phyloP scores from a whole-genome alignment of 2,113 vertebrate genomes.

The Blennius ocellaris region DNA sequence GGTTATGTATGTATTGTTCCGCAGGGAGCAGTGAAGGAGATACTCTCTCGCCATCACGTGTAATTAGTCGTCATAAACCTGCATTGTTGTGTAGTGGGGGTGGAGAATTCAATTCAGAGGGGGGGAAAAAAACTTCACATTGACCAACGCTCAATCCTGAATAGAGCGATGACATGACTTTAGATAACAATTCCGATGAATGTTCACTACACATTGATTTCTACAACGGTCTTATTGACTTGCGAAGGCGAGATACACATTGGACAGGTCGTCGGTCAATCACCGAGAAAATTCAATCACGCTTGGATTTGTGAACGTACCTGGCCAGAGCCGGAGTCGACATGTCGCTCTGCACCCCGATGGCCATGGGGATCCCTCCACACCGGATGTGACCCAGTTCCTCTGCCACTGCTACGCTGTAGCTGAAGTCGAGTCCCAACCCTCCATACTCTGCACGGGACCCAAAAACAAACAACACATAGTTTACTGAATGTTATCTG shows the following conservation, averaged over 20 bases:
- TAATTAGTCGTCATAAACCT: too few relatives aligned
- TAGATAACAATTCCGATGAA: too few relatives aligned
- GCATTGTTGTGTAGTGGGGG: too few relatives aligned
- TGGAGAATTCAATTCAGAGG: too few relatives aligned
- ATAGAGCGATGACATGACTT: too few relatives aligned
- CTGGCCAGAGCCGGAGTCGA: conserved; percentile 89
- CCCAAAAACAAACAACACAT: not conserved
- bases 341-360: conserved; percentile 90
- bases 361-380: conserved; percentile 88
- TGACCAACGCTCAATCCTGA: too few relatives aligned
- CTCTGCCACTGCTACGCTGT: conserved; percentile 87
- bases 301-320: conserved; percentile 73
- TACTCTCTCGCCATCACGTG: too few relatives aligned
- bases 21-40: too few relatives aligned
- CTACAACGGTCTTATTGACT: not conserved
- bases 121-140: too few relatives aligned
- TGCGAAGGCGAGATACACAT: not conserved
- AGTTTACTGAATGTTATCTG: not conserved
- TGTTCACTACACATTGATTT: not conserved
- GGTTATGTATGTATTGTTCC: not conserved
- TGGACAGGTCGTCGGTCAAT: too few relatives aligned
- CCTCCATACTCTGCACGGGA: conserved; percentile 87
- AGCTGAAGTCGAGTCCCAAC: conserved; percentile 90
- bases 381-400: conserved; percentile 88
- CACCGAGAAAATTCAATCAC: too few relatives aligned